These are phyloP conservation scores for Drosophila grimshawi DNA, from an alignment of 1,140 invertebrate species.

Conservation along the genomic window DNA sequence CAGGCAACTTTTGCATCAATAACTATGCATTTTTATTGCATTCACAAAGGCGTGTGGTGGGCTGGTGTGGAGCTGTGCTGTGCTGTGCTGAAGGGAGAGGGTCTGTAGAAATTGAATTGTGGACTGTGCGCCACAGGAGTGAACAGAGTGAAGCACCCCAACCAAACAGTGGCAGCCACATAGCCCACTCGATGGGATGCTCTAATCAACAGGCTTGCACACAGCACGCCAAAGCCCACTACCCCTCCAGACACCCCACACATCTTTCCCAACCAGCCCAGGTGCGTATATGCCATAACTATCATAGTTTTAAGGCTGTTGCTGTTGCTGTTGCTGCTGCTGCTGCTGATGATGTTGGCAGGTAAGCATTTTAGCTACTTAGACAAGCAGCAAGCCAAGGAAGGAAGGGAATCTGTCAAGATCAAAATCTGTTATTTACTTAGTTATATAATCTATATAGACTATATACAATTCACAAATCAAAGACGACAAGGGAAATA, in stretches of 20 bases:
- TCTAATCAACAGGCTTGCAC: conserved; percentile 43
- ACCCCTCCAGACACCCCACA: neutral
- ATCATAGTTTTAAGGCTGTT: neutral
- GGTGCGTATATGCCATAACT: too few relatives aligned
- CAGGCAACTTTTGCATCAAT: conserved; percentile 61
- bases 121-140: neutral
- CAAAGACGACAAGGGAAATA: too few relatives aligned
- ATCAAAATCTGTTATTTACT: too few relatives aligned
- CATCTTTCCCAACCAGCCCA: too few relatives aligned
- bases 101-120: neutral
- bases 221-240: neutral
- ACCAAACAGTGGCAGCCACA: neutral
- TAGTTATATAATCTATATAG: too few relatives aligned
- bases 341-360: neutral
- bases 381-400: too few relatives aligned
- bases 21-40: conserved; percentile 61
- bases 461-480: too few relatives aligned
- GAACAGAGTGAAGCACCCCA: conserved; percentile 2
- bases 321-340: neutral
- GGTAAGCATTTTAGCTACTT: neutral
- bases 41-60: neutral
- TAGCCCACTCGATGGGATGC: conserved; percentile 7
- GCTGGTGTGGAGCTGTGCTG: neutral
- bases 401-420: too few relatives aligned
- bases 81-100: too few relatives aligned